A percentile compares a stretch with the other conserved stretches of the same genome.
Evolutionary conservation across 2,888 invertebrate species (phyloP).

Genomic region (Acanthococcus lagerstroemiae): DNA sequence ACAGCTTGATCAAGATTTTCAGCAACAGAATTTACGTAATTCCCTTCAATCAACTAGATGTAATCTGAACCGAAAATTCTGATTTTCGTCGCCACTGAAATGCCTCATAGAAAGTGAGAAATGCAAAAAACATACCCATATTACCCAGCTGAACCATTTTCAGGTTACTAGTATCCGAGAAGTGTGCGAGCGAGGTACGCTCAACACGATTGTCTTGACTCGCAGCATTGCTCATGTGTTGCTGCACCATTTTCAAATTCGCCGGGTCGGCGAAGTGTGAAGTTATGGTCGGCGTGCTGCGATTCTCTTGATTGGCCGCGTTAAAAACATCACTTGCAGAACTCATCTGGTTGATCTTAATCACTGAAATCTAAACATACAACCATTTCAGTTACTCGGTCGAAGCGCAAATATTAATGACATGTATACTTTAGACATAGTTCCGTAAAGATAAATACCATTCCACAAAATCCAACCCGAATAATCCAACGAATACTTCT

Average conservation of each 20-base stretch:
- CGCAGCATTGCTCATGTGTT: constrained; percentile 28
- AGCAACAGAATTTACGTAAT: too few species aligned
- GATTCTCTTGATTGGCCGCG: constrained; percentile 29
- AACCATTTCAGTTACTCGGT: too few species aligned
- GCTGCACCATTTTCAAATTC: constrained; percentile 28
- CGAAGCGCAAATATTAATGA: too few species aligned
- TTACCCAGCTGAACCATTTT: constrained; percentile 28
- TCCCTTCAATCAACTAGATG: too few species aligned
- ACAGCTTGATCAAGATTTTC: too few species aligned
- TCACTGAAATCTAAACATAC: constrained; percentile 8
- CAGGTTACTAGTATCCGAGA: constrained; percentile 23
- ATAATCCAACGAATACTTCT: too few species aligned
- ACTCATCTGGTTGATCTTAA: constrained; percentile 24
- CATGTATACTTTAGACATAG: too few species aligned
- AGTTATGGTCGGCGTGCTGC: constrained; percentile 20
- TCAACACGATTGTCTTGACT: constrained; percentile 31
- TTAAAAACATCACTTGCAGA: constrained; percentile 25
- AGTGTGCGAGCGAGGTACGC: constrained; percentile 18
- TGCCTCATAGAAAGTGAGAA: too few species aligned
- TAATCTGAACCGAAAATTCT: too few species aligned
- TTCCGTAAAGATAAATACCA: too few species aligned
- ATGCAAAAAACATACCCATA: constrained; percentile 17
- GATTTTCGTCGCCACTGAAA: too few species aligned
- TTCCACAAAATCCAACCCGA: too few species aligned
- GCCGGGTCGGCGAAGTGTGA: constrained; percentile 25